Evolutionary conservation across 2,888 invertebrate genomes (phyloP).

Genomic region (Meloe dianella): DNA sequence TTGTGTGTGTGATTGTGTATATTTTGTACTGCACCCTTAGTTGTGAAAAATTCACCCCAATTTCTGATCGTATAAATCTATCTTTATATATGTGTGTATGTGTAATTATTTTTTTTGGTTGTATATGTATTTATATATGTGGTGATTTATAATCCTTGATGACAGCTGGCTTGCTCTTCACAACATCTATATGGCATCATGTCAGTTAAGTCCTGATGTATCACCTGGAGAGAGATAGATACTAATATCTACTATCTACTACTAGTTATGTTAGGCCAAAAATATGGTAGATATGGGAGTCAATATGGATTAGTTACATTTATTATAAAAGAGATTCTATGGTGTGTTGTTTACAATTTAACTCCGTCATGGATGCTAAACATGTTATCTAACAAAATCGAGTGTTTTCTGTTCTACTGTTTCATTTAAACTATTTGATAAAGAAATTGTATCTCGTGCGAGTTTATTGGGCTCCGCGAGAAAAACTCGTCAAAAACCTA

Average conservation of each 20-base stretch:
- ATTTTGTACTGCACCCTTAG: slow-evolving; percentile 13
- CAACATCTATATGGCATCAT: slow-evolving; percentile 20
- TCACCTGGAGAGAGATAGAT: slow-evolving; percentile 23
- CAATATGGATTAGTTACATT: neutral
- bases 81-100: no score
- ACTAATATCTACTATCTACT: neutral
- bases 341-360: neutral
- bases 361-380: neutral
- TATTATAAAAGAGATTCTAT: neutral
- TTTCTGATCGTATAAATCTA: neutral
- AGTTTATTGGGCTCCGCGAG: no score
- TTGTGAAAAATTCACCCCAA: slow-evolving; percentile 6
- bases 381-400: no score
- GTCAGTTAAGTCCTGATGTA: slow-evolving; percentile 22
- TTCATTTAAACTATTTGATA: no score
- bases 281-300: neutral
- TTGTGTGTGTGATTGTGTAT: slow-evolving; percentile 26
- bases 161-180: slow-evolving; percentile 35
- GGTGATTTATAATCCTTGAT: slow-evolving; percentile 33
- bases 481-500: no score
- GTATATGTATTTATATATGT: slow-evolving; percentile 18
- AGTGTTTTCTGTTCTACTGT: no score
- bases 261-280: neutral
- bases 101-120: neutral
- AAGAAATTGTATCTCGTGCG: no score